phyloP scores from a whole-genome alignment of 1,140 invertebrate genomes.

The Drosophila repletoides region DNA sequence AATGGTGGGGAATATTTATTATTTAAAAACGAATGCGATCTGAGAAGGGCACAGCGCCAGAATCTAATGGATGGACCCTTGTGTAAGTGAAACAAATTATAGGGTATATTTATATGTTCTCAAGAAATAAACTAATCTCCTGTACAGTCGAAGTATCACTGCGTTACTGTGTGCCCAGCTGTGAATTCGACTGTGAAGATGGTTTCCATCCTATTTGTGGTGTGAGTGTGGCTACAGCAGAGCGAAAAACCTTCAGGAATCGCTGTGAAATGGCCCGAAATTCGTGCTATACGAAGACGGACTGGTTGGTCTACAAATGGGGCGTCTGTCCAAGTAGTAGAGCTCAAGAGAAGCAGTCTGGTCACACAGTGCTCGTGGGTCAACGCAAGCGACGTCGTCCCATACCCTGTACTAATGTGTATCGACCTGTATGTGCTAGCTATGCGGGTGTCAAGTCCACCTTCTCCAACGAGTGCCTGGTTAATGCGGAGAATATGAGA shows the following conservation, averaged over 20 bases:
- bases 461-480: conserved; percentile 72
- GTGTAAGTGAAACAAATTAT: conserved; percentile 38
- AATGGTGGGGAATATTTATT: conserved; percentile 52
- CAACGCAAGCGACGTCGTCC: conserved; percentile 37
- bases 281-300: conserved; percentile 40
- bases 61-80: conserved; percentile 52
- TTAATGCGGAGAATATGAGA: conserved; percentile 71
- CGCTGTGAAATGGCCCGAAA: conserved; percentile 56
- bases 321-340: conserved; percentile 37
- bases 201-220: conserved; percentile 53
- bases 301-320: conserved; percentile 52
- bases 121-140: no score
- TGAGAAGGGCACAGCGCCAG: conserved; percentile 54
- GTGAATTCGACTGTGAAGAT: conserved; percentile 45
- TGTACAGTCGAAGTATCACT: conserved; percentile 47
- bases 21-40: conserved; percentile 66
- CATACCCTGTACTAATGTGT: conserved; percentile 67
- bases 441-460: conserved; percentile 74
- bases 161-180: conserved; percentile 50
- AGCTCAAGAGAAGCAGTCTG: not conserved
- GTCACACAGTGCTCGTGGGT: conserved; percentile 26
- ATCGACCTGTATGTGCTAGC: conserved; percentile 67
- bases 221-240: conserved; percentile 23
- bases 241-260: conserved; percentile 51
- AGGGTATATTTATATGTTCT: no score